Evolutionary conservation across 1,140 invertebrate genomes (phyloP), one percentile per base, ranked within the genome.

Genomic region (Cyclargus thomasi): DNA sequence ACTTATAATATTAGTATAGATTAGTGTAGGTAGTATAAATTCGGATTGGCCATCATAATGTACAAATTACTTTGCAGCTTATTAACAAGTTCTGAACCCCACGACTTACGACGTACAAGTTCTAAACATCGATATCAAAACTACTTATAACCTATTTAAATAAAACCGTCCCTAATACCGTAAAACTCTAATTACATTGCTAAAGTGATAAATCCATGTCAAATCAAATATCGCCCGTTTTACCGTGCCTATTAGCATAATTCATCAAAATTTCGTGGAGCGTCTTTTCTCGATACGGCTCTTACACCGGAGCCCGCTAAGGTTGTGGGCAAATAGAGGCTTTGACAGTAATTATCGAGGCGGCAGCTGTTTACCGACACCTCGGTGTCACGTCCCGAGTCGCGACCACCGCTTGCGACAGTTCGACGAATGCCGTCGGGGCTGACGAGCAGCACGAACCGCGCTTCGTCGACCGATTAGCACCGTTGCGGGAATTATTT

Each of bases 331-430:
- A 89, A 85, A 89, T 75, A 86, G 64, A 69, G 69, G 80, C 82
- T 83, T 89, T 86, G 85, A 83, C 79, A 78, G 83, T 84, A 80
- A 89, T 87, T 89, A 86, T 81, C 83, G 76, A 65, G 68, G 78
- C 80, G 74, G 86, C 85, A 84, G 83, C 85, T 87, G 82, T 89
- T 87, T 82, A 76, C 75, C 68, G 70, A 77, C 85, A 82, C 81
- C 77, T 85, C 73, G 81, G 86, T 87, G 86, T 78, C 82, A 89
- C 85, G 80, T 82, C 82, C 76, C 86, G n/a, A 29, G 23, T 29
- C 23, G 23, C 23, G 85, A 87, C 86, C 86, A 89, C 85, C 86
- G 83, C 80, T 73, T 77, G 76, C 77, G 79, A 83, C 83, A 82
- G 73, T 88, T 88, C 86, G 84, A 70, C 83, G 86, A 88, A 88